Conservation (phyloP, 2,888 invertebrate species). For the Craniophora ligustri region DNA sequence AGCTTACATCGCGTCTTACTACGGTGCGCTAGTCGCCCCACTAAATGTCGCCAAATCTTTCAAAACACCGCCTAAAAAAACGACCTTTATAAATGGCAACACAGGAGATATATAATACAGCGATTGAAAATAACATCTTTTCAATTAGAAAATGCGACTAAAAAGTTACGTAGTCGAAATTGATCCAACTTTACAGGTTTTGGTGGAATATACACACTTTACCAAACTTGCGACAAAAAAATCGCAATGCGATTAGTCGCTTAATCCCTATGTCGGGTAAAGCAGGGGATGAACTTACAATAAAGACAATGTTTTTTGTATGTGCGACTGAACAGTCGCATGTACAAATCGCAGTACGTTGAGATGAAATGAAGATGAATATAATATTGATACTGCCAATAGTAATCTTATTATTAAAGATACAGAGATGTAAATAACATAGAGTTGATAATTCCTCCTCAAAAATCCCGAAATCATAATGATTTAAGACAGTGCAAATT, state of each 20-base stretch:
- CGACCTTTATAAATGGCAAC: not conserved
- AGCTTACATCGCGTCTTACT: too few species aligned
- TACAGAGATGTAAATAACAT: too few species aligned
- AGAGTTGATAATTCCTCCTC: too few species aligned
- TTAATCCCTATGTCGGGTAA: not conserved
- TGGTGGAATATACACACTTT: not conserved
- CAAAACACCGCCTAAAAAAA: too few species aligned
- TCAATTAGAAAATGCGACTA: not conserved
- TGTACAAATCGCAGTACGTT: not conserved
- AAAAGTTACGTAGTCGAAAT: too few species aligned
- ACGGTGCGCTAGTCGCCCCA: too few species aligned
- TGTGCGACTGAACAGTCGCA: not conserved
- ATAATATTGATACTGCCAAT: too few species aligned
- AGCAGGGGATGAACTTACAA: not conserved
- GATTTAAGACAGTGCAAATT: too few species aligned
- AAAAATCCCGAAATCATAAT: too few species aligned
- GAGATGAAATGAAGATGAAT: not conserved
- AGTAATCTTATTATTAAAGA: too few species aligned
- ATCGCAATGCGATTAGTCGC: not conserved
- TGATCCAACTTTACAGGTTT: too few species aligned
- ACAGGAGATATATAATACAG: not conserved
- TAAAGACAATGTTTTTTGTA: not conserved
- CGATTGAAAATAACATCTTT: not conserved
- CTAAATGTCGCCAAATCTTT: too few species aligned
- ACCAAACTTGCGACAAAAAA: not conserved